Evolutionary conservation across 1,140 invertebrate genomes (phyloP), one percentile per base, ranked within the genome.

Genomic region (Penaeus japonicus): DNA sequence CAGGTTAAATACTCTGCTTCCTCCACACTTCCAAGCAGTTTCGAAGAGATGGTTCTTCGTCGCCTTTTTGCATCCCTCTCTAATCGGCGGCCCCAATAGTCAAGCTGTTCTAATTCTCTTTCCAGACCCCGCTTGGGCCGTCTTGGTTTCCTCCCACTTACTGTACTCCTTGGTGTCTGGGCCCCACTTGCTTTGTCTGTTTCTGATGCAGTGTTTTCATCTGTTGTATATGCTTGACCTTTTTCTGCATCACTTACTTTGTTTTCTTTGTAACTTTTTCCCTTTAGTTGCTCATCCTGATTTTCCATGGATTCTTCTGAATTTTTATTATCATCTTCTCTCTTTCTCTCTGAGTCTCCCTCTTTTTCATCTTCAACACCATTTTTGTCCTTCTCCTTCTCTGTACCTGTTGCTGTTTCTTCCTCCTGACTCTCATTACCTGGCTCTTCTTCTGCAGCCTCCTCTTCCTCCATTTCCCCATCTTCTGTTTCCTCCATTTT

Each of bases 61-160:
- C 90, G 80, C 35, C 90, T 62, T 54, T 90, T 90, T 0, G 89
- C 89, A 79, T 88, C 89, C 0, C 89, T 75, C 35, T 87, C 90
- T n/a, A 87, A 82, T 7, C 86, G 80, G 22, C 90, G 39, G 18
- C 90, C 90, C 90, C 90, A 90, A 35, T 90, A 89, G 85, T 90
- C 90, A 32, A 90, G 80, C 89, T 90, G 90, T 59, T 90, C 88
- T 47, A 90, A 54, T 77, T 90, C 90, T 22, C 90, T 87, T 47
- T 90, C 90, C 47, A 90, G 80, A 12, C 90, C 90, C 27, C 90
- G 82, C 35, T 90, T 90, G 15, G 77, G 59, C 15, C 90, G 85
- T 18, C 88, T 89, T 15, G 85, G 73, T 54, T 85, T 85, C 47
- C 75, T 81, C 17, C 32, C 55, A 3, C 32, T 15, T n/a, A 30